Evolutionary conservation across 35 echinoderm and acorn worm species (phyloP), one percentile per base, ranked within the genome.

Genomic region (Stichopus chloronotus): DNA sequence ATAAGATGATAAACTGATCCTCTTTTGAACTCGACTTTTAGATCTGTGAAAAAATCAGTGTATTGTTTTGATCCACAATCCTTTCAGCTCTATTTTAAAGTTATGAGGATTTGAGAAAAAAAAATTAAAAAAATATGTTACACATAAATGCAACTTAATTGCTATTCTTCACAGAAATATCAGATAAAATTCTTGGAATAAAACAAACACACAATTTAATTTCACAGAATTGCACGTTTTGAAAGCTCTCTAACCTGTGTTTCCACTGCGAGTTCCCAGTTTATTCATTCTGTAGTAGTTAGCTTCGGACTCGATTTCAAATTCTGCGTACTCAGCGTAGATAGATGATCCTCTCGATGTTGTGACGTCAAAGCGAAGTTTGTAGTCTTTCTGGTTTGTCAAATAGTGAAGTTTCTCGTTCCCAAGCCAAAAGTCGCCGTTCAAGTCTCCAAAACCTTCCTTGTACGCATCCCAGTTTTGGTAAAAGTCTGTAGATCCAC

Each of bases 381-480:
- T 68, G 52, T 91, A 78, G 9, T 54, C 13, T 53, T 68, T 57
- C 14, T 57, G 65, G 78, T 74, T 91, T 17, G 88, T 91, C 0
- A 91, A 53, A 22, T 91, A 25, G 58, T 91, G 90, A 6, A 91
- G 43, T 43, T 79, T 76, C 9, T 91, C 90, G 30, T 91, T 91
- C 56, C 90, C 90, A 25, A 91, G 76, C 90, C 90, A 91, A 55
- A 91, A 91, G 14, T 91, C 90, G 4, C 90, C 56, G 55, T 54
- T 57, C 8, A 91, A 56, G 53, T 55, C 53, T 17, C 90, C 90
- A 79, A 91, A 91, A 19, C 90, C 90, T 8, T 79, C 52, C 58
- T 58, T 77, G 63, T 91, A 91, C 9, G 16, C 12, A 57, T 16
- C 74, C 90, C 90, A 91, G 58, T 78, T 78, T 11, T 25, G 68